These are phyloP conservation scores for Apostichopus japonicus DNA, from an alignment of 35 echinoderm and acorn worm species.

Conservation along the genomic window DNA sequence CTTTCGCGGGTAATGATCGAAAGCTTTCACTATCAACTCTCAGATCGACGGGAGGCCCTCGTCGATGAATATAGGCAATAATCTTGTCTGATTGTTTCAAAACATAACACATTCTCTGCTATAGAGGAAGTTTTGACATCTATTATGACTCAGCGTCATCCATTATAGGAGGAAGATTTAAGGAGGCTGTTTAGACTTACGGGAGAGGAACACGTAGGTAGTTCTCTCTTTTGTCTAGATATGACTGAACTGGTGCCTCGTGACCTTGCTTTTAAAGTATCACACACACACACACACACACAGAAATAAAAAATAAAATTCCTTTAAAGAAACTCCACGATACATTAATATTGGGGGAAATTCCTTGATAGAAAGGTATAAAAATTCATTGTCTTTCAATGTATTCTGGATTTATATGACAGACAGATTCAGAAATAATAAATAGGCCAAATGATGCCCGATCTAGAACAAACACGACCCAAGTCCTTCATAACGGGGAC, in stretches of 20 bases:
- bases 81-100: constrained; percentile 31
- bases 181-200: not conserved
- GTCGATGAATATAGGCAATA: constrained; percentile 37
- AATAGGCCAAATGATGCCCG: too few species aligned
- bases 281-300: too few species aligned
- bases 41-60: constrained; percentile 30
- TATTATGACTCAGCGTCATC: constrained; percentile 34
- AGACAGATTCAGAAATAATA: too few species aligned
- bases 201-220: not conserved
- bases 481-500: too few species aligned
- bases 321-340: too few species aligned
- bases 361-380: too few species aligned
- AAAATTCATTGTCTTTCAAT: too few species aligned
- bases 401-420: too few species aligned
- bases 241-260: not conserved
- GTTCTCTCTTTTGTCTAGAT: not conserved
- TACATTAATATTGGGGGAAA: too few species aligned
- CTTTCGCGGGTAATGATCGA: not conserved
- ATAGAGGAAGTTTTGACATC: constrained; percentile 19
- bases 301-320: too few species aligned
- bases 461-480: too few species aligned
- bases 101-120: constrained; percentile 20
- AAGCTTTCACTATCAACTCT: not conserved
- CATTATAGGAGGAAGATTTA: constrained; percentile 9
- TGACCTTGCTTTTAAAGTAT: not conserved